A percentile compares a stretch with the other conserved stretches of the same genome.
Conservation (phyloP, 2,888 invertebrate species). For the Sussaba pulchella region DNA sequence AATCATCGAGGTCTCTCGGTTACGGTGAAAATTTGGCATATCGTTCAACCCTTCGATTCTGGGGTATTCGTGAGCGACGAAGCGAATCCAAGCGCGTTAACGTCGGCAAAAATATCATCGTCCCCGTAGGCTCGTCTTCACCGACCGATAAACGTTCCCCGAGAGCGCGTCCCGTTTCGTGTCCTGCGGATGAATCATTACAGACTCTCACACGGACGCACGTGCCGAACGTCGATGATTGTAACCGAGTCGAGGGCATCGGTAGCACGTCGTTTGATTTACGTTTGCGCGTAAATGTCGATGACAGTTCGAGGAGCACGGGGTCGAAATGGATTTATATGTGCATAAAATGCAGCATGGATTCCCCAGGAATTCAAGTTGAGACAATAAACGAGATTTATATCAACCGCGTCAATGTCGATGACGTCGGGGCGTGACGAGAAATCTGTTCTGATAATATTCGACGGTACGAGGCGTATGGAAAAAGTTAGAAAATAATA, state of each 20-base stretch:
- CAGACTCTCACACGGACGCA: not conserved
- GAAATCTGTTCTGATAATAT: no score
- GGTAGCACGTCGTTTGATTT: slow-evolving; percentile 7
- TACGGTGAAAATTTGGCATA: slow-evolving; percentile 10
- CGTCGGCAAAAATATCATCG: slow-evolving; percentile 29
- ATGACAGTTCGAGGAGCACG: slow-evolving; percentile 24
- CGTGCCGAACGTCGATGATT: slow-evolving; percentile 27
- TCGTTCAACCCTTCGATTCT: slow-evolving; percentile 2
- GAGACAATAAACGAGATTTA: slow-evolving; percentile 9
- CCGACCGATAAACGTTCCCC: slow-evolving; percentile 14
- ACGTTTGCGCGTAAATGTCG: slow-evolving; percentile 39
- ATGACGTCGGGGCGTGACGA: no score
- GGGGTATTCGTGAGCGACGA: slow-evolving; percentile 5
- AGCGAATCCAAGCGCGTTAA: slow-evolving; percentile 1
- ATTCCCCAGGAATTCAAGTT: not conserved
- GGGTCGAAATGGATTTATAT: slow-evolving; percentile 39
- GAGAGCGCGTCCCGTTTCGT: not conserved
- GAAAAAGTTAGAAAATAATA: no score
- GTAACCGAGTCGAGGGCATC: slow-evolving; percentile 1
- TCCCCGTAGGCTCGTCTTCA: slow-evolving; percentile 21
- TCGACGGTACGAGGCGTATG: no score
- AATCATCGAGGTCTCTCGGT: slow-evolving; percentile 38
- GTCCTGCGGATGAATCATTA: slow-evolving; percentile 42
- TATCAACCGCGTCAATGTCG: not conserved
- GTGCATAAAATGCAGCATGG: slow-evolving; percentile 30